Percentiles rank a stretch among this genome's conserved stretches.
Evolutionary conservation across 2,113 vertebrate genomes (phyloP).

Genomic region (Electrona antarctica): DNA sequence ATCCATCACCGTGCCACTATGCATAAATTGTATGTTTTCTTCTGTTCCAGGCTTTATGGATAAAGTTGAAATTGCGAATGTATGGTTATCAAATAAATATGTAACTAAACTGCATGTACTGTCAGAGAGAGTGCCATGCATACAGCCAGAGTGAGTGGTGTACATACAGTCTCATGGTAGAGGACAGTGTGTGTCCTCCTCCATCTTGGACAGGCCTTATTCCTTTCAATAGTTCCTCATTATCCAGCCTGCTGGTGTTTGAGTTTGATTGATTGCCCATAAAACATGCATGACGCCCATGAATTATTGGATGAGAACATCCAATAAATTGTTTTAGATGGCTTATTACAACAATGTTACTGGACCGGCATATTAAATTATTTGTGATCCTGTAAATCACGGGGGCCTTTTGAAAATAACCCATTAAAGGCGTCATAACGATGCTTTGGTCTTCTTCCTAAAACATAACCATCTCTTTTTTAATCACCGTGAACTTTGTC

Average conservation of each 20-base stretch:
- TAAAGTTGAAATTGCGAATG: too few relatives aligned
- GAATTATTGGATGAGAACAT: slow-evolving; percentile 78
- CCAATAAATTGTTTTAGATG: slow-evolving; percentile 82
- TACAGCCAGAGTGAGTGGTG: too few relatives aligned
- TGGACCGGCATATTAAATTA: slow-evolving; percentile 75
- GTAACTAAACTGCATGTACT: too few relatives aligned
- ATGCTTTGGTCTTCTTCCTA: slow-evolving; percentile 58
- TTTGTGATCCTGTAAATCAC: slow-evolving; percentile 75
- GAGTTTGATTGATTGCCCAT: slow-evolving; percentile 78
- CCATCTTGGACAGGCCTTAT: slow-evolving; percentile 40
- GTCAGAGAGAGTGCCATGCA: too few relatives aligned
- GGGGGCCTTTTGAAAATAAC: slow-evolving; percentile 68
- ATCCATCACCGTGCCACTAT: background rate
- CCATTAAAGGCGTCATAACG: slow-evolving; percentile 67
- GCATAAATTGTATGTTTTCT: background rate
- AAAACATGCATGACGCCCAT: slow-evolving; percentile 77
- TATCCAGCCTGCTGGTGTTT: slow-evolving; percentile 64
- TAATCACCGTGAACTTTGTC: slow-evolving; percentile 61
- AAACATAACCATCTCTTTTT: slow-evolving; percentile 63
- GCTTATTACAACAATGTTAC: slow-evolving; percentile 80
- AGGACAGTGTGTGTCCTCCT: slow-evolving; percentile 29
- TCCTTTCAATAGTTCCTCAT: slow-evolving; percentile 65
- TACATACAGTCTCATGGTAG: background rate
- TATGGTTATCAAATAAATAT: too few relatives aligned
- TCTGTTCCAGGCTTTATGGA: too few relatives aligned